These are phyloP conservation scores for Laticauda laticaudata DNA, from an alignment of 2,113 vertebrate genomes.

Conservation along the genomic window DNA sequence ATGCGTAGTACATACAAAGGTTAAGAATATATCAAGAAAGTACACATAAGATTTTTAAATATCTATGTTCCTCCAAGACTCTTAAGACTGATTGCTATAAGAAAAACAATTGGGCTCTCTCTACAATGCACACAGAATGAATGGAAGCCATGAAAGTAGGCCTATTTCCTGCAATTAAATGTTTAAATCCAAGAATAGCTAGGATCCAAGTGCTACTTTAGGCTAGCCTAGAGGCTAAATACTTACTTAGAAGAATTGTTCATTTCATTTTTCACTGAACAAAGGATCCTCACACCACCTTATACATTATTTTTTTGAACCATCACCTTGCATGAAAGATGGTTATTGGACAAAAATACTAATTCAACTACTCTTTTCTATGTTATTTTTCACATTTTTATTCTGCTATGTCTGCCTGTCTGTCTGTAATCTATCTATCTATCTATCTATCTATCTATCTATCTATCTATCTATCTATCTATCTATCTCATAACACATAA, in stretches of 20 bases:
- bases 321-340: background rate
- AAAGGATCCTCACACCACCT: too few species aligned
- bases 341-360: background rate
- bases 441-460: background rate
- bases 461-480: too few species aligned
- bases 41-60: background rate
- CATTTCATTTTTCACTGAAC: background rate
- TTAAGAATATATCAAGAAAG: constrained; percentile 9
- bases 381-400: background rate
- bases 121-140: background rate
- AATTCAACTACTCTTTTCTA: background rate
- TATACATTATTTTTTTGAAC: background rate
- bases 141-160: background rate
- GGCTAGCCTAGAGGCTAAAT: background rate
- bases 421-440: too few species aligned
- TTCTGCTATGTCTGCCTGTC: background rate
- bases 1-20: background rate
- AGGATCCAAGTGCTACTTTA: background rate
- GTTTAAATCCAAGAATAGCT: background rate
- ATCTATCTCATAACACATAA: background rate
- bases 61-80: background rate
- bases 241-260: background rate
- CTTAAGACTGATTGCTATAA: background rate
- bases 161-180: background rate
- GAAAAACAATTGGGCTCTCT: too few species aligned